Evolutionary conservation across 2,797 vertebrate genomes (phyloP), one percentile per base, ranked within the genome.

Genomic region (Fundulus diaphanus): DNA sequence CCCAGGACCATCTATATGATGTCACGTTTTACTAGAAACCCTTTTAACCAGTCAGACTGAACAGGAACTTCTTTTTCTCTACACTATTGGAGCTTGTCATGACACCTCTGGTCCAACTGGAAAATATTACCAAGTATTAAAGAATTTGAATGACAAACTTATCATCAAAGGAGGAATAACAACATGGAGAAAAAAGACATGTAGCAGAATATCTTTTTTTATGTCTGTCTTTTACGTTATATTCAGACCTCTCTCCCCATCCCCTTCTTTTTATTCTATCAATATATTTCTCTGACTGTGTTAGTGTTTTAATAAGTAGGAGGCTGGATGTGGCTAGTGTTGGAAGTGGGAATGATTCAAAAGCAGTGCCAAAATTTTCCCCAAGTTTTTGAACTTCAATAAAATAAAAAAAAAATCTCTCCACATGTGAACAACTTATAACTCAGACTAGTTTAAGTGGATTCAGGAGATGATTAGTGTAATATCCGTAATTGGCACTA

Each of bases 401-500:
- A 86, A 85, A 87, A 83, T 44, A 57, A n/a, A n/a, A n/a, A n/a
- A n/a, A n/a, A 92, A 48, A 87, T 88, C 49, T 90, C 83, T 88
- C 82, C 83, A 85, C 80, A 86, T 81, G 81, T 84, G 87, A 94
- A 85, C 90, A 89, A 88, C 74, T 80, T 85, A 86, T 91, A 85
- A 92, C 85, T 93, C 89, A 89, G 82, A 81, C 78, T 93, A 90
- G 88, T 91, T 78, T 89, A 90, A 92, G 79, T 88, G 86, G 83
- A 93, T 90, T 82, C 85, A 89, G 86, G 76, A 81, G 87, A 89
- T 91, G 88, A 93, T 93, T 91, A 91, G 93, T 95, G 95, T 92
- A 95, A 94, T 96, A 95, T 95, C 92, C 91, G 88, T 93, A 93
- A 94, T 95, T 95, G 94, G 93, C 95, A 95, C 95, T 96, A 95